A percentile compares a stretch with the other conserved stretches of the same genome.
phyloP scores from a whole-genome alignment of 2,797 vertebrate species.

The Xenops minutus region DNA sequence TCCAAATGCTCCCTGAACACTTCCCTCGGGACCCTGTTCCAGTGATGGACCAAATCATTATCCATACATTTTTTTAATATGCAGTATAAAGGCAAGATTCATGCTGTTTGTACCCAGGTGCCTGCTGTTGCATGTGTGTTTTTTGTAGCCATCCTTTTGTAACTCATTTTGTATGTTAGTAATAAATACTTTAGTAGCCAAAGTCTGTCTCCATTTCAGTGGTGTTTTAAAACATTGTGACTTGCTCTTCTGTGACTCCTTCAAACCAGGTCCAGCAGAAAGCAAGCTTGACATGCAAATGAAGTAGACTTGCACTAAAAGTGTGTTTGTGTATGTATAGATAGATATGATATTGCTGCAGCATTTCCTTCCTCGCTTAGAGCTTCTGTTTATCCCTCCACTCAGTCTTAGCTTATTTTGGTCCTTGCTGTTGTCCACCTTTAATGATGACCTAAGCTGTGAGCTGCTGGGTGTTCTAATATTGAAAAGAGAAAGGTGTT shows the following conservation, averaged over 20 bases:
- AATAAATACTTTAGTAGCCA: conserved; percentile 69
- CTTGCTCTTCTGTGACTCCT: conserved; percentile 21
- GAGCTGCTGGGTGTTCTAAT: neutral
- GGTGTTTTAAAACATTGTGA: conserved; percentile 11
- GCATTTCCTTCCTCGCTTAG: neutral
- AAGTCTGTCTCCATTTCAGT: conserved; percentile 58
- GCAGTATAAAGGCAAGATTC: conserved; percentile 13
- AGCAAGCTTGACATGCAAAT: conserved; percentile 12
- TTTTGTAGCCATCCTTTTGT: conserved; percentile 19
- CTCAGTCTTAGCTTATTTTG: neutral
- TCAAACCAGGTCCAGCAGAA: neutral
- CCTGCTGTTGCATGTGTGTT: conserved; percentile 27
- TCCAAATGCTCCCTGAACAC: neutral
- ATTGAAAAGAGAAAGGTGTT: neutral
- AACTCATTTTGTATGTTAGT: conserved; percentile 49
- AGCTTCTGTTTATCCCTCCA: neutral
- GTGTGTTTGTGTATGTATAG: neutral
- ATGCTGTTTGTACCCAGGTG: conserved; percentile 63
- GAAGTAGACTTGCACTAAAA: neutral
- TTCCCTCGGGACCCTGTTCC: neutral
- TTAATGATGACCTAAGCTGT: neutral
- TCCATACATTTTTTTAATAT: neutral
- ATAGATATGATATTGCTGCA: neutral
- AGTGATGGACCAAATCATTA: neutral
- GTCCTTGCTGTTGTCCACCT: neutral